phyloP scores from a whole-genome alignment of 23 tunicate species.

The Botrylloides violaceus region DNA sequence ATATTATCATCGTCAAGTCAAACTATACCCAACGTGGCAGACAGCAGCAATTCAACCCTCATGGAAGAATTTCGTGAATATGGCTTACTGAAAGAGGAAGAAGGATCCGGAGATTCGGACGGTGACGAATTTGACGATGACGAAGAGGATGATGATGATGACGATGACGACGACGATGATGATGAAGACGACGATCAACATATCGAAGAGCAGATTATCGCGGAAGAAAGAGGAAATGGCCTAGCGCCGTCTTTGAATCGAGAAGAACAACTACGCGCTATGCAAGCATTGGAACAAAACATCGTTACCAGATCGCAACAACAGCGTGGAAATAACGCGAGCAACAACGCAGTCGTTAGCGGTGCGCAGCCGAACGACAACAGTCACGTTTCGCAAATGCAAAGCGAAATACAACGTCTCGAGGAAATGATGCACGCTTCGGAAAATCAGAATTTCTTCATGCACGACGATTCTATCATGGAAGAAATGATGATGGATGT shows the following conservation, averaged over 20 bases:
- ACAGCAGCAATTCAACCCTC: neutral
- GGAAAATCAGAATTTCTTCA: constrained; percentile 4
- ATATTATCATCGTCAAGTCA: constrained; percentile 9
- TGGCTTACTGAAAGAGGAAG: neutral
- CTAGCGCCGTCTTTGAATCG: constrained; percentile 21
- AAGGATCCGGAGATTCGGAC: constrained; percentile 27
- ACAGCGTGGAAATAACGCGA: neutral
- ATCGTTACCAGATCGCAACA: neutral
- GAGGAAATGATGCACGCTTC: constrained; percentile 8
- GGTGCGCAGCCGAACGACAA: neutral
- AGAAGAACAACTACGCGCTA: constrained; percentile 23
- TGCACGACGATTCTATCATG: constrained; percentile 6
- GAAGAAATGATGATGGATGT: constrained; percentile 4
- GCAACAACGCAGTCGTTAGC: neutral
- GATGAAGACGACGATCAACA: constrained; percentile 71
- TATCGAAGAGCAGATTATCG: constrained; percentile 31
- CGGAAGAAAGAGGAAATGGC: constrained; percentile 7
- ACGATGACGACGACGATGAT: constrained; percentile 71
- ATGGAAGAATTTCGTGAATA: neutral
- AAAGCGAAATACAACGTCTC: constrained; percentile 1
- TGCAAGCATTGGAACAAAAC: constrained; percentile 20
- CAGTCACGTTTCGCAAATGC: neutral
- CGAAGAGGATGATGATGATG: constrained; percentile 61
- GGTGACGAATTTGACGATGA: constrained; percentile 62
- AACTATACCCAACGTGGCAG: neutral